These are phyloP conservation scores for Rhinella marina DNA, from an alignment of 2,797 vertebrate genomes.

Conservation along the genomic window DNA sequence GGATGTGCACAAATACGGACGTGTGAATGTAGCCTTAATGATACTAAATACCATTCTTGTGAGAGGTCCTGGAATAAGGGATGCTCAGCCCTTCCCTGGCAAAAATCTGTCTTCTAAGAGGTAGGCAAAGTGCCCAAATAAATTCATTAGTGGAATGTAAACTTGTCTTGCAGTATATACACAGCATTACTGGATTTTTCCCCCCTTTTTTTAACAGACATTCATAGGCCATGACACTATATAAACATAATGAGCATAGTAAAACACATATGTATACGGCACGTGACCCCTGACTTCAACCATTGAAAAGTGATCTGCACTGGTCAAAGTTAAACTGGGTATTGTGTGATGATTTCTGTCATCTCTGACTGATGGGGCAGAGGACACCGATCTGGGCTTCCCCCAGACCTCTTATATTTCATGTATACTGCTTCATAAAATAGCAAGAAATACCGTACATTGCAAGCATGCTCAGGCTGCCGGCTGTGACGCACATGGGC, in stretches of 20 bases:
- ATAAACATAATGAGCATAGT: background rate
- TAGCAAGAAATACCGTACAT: background rate
- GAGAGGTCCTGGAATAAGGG: background rate
- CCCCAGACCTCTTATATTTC: background rate
- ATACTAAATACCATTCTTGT: background rate
- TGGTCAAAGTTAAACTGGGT: background rate
- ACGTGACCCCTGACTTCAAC: background rate
- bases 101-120: background rate
- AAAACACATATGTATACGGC: background rate
- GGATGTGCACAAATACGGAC: no score
- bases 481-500: background rate
- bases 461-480: background rate
- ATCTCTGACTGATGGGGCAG: slow-evolving; percentile 4
- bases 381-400: background rate
- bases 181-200: background rate
- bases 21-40: no score
- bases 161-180: slow-evolving; percentile 16
- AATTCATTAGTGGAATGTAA: slow-evolving; percentile 4
- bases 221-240: background rate
- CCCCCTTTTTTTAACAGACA: background rate
- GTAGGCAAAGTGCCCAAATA: slow-evolving; percentile 12
- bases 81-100: background rate
- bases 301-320: background rate
- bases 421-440: background rate
- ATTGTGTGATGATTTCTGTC: background rate